phyloP scores from a whole-genome alignment of 2,113 vertebrate species.

The Mellivora capensis region DNA sequence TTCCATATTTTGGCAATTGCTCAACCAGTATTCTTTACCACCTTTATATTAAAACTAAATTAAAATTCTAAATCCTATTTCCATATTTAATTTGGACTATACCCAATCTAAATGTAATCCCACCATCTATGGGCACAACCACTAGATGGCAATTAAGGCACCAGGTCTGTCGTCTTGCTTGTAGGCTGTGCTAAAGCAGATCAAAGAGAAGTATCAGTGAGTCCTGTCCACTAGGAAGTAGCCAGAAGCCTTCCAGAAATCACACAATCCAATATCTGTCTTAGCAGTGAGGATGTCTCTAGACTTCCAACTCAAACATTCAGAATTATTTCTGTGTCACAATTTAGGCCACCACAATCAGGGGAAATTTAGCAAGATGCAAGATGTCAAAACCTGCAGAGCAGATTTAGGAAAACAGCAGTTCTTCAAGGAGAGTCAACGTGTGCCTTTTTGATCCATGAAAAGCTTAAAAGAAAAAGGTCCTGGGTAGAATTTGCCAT shows the following conservation, averaged over 20 bases:
- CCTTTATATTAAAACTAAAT: not conserved
- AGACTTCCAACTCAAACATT: not conserved
- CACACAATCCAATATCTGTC: not conserved
- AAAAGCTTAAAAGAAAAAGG: not conserved
- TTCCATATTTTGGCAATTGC: not conserved
- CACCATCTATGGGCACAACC: not conserved
- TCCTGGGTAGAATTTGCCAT: not conserved
- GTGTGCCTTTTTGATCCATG: not conserved
- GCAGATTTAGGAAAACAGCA: not conserved
- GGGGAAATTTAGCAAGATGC: not conserved
- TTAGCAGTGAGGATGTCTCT: not conserved
- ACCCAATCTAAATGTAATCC: not conserved
- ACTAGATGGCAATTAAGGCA: constrained; percentile 10
- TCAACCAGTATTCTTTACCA: not conserved
- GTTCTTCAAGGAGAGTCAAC: not conserved
- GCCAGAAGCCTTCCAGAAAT: not conserved
- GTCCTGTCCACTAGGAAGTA: not conserved
- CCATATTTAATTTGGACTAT: not conserved
- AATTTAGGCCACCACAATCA: not conserved
- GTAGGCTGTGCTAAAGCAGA: not conserved
- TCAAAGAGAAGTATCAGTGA: not conserved
- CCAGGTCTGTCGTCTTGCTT: not conserved
- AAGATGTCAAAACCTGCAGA: not conserved
- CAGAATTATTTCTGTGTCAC: not conserved
- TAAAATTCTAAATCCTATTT: not conserved